Base-by-base conservation (phyloP, 2,797 vertebrate genomes). In the Microctenopoma steveboyesi region DNA sequence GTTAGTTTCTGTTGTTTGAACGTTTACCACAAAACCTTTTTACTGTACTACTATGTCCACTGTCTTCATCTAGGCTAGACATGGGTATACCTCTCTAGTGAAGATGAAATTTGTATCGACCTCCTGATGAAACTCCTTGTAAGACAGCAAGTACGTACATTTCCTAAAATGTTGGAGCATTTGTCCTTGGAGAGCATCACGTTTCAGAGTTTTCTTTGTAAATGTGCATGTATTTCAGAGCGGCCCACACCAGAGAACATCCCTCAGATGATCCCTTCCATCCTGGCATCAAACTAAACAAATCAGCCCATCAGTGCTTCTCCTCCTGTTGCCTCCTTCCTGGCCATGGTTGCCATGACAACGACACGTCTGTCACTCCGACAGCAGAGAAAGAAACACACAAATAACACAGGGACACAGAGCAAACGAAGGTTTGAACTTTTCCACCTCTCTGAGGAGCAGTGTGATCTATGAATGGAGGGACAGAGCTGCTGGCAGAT, bases 331-430 rank as follows among this genome's bases (percentile, higher is more conserved):
- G 45, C 52, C 62, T 62, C 70, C 64, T 28, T 72, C 64, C 51
- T 46, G 64, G 60, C 59, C 48, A 58, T 46, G 4, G 90, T 91
- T 89, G 78, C 87, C 89, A 91, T 88, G 83, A 85, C 65, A 90
- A 72, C 86, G 65, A 82, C 82, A 90, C 75, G 77, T 81, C 85
- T 78, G 52, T 79, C 77, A 82, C 62, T 61, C 51, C 45, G 4
- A 62, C 64, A 55, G 61, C 47, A 54, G 59, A 22, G 33, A 43
- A 58, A 70, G 49, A 68, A 72, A 79, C 43, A n/a, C 63, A 64
- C 53, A 78, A 67, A 76, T 65, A 74, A 84, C 22, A 22, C 22
- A 81, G 79, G 43, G 61, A 72, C 69, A 75, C 55, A 61, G 16
- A 5, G 53, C 64, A 78, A 87, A 78, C 58, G 60, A 70, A 72